Evolutionary conservation across 2,797 vertebrate genomes (phyloP).

Genomic region (Phataginus tetradactyla): DNA sequence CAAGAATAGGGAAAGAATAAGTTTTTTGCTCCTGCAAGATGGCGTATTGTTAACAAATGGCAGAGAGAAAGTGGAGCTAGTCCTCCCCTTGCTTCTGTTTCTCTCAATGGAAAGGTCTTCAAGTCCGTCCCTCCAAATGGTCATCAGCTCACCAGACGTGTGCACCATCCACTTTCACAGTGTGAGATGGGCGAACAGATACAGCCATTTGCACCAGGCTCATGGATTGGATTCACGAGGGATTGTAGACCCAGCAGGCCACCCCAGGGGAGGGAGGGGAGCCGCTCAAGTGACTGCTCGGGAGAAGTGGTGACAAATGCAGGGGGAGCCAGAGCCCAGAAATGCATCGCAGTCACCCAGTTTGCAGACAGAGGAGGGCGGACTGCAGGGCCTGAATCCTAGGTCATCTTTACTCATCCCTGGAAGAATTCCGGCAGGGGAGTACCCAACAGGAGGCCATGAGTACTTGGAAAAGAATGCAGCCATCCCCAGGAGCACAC

Average conservation of each 20-base stretch:
- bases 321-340: background rate
- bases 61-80: constrained; percentile 55
- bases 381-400: constrained; percentile 3
- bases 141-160: background rate
- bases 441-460: constrained; percentile 7
- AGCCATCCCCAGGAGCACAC: background rate
- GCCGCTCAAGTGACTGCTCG: background rate
- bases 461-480: constrained; percentile 65
- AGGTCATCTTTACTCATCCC: constrained; percentile 60
- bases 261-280: background rate
- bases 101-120: constrained; percentile 30
- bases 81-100: constrained; percentile 38
- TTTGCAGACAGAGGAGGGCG: background rate
- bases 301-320: background rate
- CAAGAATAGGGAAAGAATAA: constrained; percentile 61
- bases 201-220: background rate
- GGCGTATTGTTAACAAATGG: constrained; percentile 63
- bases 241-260: background rate
- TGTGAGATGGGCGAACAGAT: background rate
- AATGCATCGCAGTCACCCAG: background rate
- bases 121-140: background rate
- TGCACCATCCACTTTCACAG: background rate
- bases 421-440: constrained; percentile 57
- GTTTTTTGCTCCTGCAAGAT: constrained; percentile 71
- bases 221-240: background rate